phyloP scores from a whole-genome alignment of 1,140 invertebrate genomes.

The Sitodiplosis mosellana region DNA sequence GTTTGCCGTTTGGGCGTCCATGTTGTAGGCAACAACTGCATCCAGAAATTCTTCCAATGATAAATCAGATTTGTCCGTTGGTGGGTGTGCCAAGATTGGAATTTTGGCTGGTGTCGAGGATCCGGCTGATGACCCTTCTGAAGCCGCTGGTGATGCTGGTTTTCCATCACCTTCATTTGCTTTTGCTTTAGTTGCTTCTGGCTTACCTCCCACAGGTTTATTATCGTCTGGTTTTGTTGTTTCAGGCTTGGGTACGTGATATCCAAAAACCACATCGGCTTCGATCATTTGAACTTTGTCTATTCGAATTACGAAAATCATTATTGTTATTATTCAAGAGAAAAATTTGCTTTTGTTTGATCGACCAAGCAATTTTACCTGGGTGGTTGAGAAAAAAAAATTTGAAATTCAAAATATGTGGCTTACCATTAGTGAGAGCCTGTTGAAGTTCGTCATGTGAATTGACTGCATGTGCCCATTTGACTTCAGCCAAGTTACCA shows the following conservation, averaged over 20 bases:
- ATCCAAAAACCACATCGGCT: conserved; percentile 63
- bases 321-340: too few relatives aligned
- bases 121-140: conserved; percentile 25
- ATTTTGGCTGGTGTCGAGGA: conserved; percentile 24
- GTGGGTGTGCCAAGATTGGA: conserved; percentile 78
- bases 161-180: too few relatives aligned
- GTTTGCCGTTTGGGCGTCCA: conserved; percentile 9
- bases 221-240: too few relatives aligned
- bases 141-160: too few relatives aligned
- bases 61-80: conserved; percentile 49
- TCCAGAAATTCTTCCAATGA: conserved; percentile 53
- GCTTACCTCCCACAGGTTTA: too few relatives aligned
- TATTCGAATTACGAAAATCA: conserved; percentile 20
- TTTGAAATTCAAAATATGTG: too few relatives aligned
- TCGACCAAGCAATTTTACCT: too few relatives aligned
- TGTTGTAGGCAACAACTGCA: conserved; percentile 31
- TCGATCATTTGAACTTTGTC: conserved; percentile 64
- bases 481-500: conserved; percentile 44
- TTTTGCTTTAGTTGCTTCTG: too few relatives aligned
- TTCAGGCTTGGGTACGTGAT: too few relatives aligned
- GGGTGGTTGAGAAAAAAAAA: too few relatives aligned
- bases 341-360: too few relatives aligned
- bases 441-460: conserved; percentile 34
- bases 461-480: conserved; percentile 64
- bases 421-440: conserved; percentile 33